These are phyloP conservation scores for Lepidothrix coronata DNA, from an alignment of 2,113 vertebrate species.

Conservation along the genomic window DNA sequence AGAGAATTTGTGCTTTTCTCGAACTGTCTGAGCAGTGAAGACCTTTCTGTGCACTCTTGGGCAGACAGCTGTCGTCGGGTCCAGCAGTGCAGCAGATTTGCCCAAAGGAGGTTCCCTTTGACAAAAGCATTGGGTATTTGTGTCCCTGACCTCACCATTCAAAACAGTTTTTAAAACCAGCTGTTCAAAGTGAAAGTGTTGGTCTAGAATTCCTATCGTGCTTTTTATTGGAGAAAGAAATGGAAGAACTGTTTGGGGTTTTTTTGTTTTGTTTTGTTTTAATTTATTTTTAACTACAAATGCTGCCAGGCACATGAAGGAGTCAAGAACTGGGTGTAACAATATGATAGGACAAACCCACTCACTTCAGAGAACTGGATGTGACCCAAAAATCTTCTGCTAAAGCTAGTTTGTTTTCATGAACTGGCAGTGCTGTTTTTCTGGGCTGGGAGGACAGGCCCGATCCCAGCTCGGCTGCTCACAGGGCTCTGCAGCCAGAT, in stretches of 20 bases:
- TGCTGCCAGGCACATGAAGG: not conserved
- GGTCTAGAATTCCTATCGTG: not conserved
- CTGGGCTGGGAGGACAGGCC: not conserved
- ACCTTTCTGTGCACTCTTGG: accelerated
- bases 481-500: not conserved
- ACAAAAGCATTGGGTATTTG: not conserved
- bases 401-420: constrained; percentile 1
- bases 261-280: not conserved
- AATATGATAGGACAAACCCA: not conserved
- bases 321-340: not conserved
- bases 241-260: not conserved
- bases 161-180: not conserved
- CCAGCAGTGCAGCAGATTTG: not conserved
- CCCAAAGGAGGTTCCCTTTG: not conserved
- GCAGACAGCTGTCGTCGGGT: not conserved
- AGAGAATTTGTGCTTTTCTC: not conserved
- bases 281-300: not conserved
- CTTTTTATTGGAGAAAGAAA: not conserved
- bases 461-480: not conserved
- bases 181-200: not conserved
- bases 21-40: not conserved
- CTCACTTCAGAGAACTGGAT: not conserved
- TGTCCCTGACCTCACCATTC: not conserved
- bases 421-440: not conserved
- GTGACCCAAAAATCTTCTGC: constrained; percentile 7